Conservation (phyloP, 2,888 invertebrate genomes). For the Acrocyrtus sp. region DNA sequence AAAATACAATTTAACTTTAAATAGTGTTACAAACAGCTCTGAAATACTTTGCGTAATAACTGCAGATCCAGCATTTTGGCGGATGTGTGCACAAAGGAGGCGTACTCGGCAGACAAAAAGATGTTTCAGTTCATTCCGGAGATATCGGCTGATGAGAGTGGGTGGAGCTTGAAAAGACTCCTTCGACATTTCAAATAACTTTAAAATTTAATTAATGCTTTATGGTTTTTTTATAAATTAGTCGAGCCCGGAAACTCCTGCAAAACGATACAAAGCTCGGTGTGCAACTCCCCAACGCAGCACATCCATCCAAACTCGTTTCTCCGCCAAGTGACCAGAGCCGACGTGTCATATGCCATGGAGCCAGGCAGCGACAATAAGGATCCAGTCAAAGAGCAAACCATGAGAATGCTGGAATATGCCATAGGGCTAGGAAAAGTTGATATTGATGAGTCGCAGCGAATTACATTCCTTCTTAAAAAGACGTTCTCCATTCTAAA, state of each 20-base stretch:
- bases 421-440: slow-evolving; percentile 37
- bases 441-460: slow-evolving; percentile 24
- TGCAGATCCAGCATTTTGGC: background rate
- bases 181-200: too few relatives aligned
- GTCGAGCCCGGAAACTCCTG: slow-evolving; percentile 25
- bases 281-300: slow-evolving; percentile 7
- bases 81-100: slow-evolving; percentile 15
- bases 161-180: too few relatives aligned
- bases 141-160: slow-evolving; percentile 21
- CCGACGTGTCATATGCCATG: background rate
- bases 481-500: slow-evolving; percentile 40
- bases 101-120: background rate
- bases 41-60: background rate
- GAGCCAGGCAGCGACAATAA: slow-evolving; percentile 10
- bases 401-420: slow-evolving; percentile 44
- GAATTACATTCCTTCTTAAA: slow-evolving; percentile 22
- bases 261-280: slow-evolving; percentile 6
- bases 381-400: slow-evolving; percentile 36
- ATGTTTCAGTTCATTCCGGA: slow-evolving; percentile 23
- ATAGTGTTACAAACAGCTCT: background rate
- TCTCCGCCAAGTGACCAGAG: background rate
- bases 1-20: background rate
- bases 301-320: background rate
- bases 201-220: background rate
- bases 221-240: background rate